Percentiles rank a stretch among this genome's conserved stretches.
These are phyloP conservation scores for Lithobates sylvaticus DNA, from an alignment of 2,797 vertebrate species.

Conservation along the genomic window DNA sequence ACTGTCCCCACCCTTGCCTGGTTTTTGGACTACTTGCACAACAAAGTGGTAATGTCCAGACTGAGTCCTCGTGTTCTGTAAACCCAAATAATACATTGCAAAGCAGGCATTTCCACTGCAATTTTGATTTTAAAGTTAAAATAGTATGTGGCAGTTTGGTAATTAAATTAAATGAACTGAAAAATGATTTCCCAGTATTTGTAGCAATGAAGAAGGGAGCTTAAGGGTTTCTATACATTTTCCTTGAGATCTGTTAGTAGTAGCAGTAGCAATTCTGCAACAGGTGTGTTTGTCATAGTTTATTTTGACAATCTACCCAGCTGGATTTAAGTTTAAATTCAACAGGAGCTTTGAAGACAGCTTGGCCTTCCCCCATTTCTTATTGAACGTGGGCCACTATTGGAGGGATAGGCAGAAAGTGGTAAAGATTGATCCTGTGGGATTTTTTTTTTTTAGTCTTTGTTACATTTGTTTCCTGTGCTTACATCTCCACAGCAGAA, in stretches of 20 bases:
- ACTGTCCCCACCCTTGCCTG: not conserved
- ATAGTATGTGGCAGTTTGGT: not conserved
- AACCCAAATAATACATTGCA: not conserved
- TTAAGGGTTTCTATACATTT: not conserved
- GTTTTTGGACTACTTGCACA: not conserved
- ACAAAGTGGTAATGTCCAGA: not conserved
- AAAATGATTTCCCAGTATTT: not conserved
- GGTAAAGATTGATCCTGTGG: not conserved
- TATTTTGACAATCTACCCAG: constrained; percentile 1
- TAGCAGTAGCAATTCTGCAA: not conserved
- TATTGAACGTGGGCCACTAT: not conserved
- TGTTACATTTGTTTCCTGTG: not conserved
- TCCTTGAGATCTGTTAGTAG: not conserved
- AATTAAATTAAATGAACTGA: no score
- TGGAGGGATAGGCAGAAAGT: not conserved
- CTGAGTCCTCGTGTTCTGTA: no score
- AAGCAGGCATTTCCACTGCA: not conserved
- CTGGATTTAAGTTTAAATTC: constrained; percentile 1
- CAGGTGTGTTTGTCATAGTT: not conserved
- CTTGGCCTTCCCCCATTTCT: not conserved
- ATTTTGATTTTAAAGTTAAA: not conserved
- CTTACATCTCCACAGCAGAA: not conserved
- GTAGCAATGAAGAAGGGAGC: not conserved
- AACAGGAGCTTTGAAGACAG: not conserved
- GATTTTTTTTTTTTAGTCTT: not conserved